Evolutionary conservation across 2,888 invertebrate species (phyloP).

Genomic region (Smittia sp.): DNA sequence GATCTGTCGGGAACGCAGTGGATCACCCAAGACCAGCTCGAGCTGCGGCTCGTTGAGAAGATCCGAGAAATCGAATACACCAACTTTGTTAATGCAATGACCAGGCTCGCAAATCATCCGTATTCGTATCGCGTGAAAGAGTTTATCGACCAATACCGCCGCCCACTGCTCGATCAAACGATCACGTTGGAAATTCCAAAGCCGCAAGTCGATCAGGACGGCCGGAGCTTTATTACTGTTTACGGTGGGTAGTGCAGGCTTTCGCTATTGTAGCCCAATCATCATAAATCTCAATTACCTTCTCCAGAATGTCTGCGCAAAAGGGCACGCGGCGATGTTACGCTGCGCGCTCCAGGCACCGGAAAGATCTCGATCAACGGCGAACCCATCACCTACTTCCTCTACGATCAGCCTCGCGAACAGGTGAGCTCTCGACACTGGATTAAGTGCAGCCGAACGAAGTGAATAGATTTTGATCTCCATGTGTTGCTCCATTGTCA

Average conservation of each 20-base stretch:
- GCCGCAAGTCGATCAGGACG: slow-evolving; percentile 66
- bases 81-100: slow-evolving; percentile 69
- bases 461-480: slow-evolving; percentile 17
- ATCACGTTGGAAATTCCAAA: slow-evolving; percentile 64
- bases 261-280: not conserved
- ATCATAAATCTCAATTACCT: slow-evolving; percentile 42
- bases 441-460: too few relatives aligned
- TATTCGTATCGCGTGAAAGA: slow-evolving; percentile 68
- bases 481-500: slow-evolving; percentile 25
- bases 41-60: slow-evolving; percentile 63
- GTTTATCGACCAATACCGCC: slow-evolving; percentile 70
- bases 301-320: slow-evolving; percentile 67
- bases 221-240: slow-evolving; percentile 68
- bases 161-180: slow-evolving; percentile 59
- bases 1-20: slow-evolving; percentile 60
- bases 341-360: slow-evolving; percentile 75
- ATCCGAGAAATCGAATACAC: slow-evolving; percentile 68
- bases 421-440: slow-evolving; percentile 71
- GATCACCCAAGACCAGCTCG: slow-evolving; percentile 66
- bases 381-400: slow-evolving; percentile 73
- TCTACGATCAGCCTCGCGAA: slow-evolving; percentile 67
- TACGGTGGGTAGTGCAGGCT: slow-evolving; percentile 56
- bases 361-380: slow-evolving; percentile 82
- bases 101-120: slow-evolving; percentile 68
- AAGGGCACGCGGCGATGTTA: slow-evolving; percentile 71